Evolutionary conservation across 2,113 vertebrate species (phyloP).

Genomic region (Gambusia affinis): DNA sequence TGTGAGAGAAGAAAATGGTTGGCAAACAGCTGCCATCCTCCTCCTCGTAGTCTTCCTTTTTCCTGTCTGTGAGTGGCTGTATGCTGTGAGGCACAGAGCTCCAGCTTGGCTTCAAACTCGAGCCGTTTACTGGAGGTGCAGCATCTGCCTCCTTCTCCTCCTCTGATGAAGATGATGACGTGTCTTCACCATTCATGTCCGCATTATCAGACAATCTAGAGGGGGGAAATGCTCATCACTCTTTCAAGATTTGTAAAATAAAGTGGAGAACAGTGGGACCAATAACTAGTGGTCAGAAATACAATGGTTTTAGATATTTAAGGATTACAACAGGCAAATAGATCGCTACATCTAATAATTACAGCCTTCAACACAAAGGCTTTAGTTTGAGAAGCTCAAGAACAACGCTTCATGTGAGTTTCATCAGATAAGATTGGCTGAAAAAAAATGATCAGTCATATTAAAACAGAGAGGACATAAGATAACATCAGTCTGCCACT

Average conservation of each 20-base stretch:
- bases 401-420: background rate
- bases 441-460: background rate
- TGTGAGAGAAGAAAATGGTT: slow-evolving; percentile 96
- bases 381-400: background rate
- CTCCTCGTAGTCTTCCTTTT: slow-evolving; percentile 64
- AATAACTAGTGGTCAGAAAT: background rate
- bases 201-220: slow-evolving; percentile 78
- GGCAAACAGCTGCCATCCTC: slow-evolving; percentile 81
- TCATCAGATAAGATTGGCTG: background rate
- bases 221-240: slow-evolving; percentile 29
- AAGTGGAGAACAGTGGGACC: background rate
- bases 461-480: too few species aligned
- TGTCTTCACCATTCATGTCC: slow-evolving; percentile 83
- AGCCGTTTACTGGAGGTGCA: slow-evolving; percentile 64
- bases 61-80: slow-evolving; percentile 28
- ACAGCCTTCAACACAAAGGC: background rate
- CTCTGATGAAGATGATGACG: slow-evolving; percentile 86
- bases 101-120: slow-evolving; percentile 59
- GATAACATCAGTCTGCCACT: too few species aligned
- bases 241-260: background rate
- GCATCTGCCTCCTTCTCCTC: slow-evolving; percentile 85
- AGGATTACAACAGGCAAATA: background rate
- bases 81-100: slow-evolving; percentile 19
- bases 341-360: background rate
- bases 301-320: background rate